A percentile compares a stretch with the other conserved stretches of the same genome.
phyloP scores from a whole-genome alignment of 2,797 vertebrate species.

The Columba guinea region DNA sequence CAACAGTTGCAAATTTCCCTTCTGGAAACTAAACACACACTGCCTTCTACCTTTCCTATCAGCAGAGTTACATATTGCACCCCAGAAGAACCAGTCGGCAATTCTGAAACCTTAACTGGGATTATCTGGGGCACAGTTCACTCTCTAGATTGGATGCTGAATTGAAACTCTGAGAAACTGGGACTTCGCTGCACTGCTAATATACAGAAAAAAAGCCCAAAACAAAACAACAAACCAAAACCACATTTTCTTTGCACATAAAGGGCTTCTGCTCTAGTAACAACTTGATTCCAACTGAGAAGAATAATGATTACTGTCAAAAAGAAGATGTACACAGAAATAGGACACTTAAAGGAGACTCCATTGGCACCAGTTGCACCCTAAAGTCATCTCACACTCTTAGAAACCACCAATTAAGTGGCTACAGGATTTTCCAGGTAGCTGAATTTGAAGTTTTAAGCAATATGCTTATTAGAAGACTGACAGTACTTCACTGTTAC shows the following conservation, averaged over 20 bases:
- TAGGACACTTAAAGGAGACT: background rate
- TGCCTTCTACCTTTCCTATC: background rate
- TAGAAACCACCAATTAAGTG: background rate
- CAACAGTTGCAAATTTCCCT: background rate
- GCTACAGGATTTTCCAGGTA: background rate
- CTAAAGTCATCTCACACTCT: background rate
- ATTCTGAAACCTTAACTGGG: background rate
- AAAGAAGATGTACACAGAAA: background rate
- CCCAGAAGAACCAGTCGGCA: background rate
- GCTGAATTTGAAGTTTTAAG: background rate
- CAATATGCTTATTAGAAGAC: background rate
- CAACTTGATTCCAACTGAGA: background rate
- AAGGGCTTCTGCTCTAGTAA: background rate
- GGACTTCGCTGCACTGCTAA: background rate
- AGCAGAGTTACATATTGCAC: background rate
- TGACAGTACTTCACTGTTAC: background rate
- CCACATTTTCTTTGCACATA: background rate
- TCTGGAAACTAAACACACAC: background rate
- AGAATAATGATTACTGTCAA: background rate
- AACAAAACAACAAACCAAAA: background rate
- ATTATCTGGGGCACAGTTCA: background rate
- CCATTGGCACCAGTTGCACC: background rate
- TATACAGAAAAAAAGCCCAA: background rate
- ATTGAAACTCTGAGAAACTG: background rate
- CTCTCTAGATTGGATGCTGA: background rate